Percentiles rank a stretch among this genome's conserved stretches.
Conservation (phyloP, 2,888 invertebrate genomes). For the Noctuana brunneofusca region DNA sequence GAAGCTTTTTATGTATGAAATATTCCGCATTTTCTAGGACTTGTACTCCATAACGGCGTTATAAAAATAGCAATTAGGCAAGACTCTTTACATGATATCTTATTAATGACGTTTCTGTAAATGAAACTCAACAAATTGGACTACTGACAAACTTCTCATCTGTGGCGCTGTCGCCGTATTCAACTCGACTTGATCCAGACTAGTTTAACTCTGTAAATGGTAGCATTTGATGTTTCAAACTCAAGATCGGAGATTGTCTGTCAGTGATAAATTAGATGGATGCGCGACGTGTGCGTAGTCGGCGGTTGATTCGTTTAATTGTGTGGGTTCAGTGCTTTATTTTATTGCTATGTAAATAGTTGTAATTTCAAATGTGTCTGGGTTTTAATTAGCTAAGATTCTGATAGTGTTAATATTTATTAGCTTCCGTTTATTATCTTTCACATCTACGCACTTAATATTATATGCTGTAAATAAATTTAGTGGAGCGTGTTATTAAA, state of each 20-base stretch:
- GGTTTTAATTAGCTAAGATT: conserved; percentile 9
- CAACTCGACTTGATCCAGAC: conserved; percentile 25
- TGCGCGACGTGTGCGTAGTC: conserved; percentile 12
- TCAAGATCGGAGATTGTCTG: conserved; percentile 44
- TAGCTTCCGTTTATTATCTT: not conserved
- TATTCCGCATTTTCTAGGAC: no score
- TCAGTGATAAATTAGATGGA: conserved; percentile 43
- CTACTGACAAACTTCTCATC: conserved; percentile 8
- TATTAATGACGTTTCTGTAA: no score
- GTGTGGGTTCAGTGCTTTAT: conserved; percentile 17
- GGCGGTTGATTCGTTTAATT: conserved; percentile 21
- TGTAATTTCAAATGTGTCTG: not conserved
- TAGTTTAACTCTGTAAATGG: conserved; percentile 45
- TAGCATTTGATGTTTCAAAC: conserved; percentile 45
- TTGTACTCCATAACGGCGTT: no score
- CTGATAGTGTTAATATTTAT: not conserved
- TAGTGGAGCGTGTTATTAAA: not conserved
- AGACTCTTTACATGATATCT: no score
- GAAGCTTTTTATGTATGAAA: no score
- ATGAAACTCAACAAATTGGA: not conserved
- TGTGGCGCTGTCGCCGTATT: conserved; percentile 13
- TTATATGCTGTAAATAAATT: no score
- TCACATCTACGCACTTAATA: not conserved
- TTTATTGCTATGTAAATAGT: conserved; percentile 15
- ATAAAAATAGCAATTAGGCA: no score